Evolutionary conservation across 2,888 invertebrate genomes (phyloP), one percentile per base, ranked within the genome.

Genomic region (Heliconius aoede): DNA sequence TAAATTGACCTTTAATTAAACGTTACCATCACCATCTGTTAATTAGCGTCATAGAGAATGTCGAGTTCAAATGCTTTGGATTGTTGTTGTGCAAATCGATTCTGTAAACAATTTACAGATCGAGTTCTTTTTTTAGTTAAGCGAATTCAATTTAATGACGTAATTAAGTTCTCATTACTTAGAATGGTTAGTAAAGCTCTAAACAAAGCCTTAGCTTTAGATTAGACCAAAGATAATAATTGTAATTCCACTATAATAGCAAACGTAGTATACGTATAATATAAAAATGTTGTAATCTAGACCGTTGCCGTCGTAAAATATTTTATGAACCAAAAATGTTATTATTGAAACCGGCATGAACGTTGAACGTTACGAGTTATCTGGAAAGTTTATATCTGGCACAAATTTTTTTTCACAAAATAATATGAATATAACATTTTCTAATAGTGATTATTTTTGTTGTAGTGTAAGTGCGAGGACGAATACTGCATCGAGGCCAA

Each of bases 401-500:
- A 0, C 9, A n/a, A 58, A 1, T 30, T 67, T 40, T n/a, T 18
- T 32, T 28, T 69, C 11, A 46, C n/a, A 69, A 55, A 55, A 13
- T 46, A 11, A n/a, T 55, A 21, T 30, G 76, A 26, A 36, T 65
- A 15, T 1, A 26, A 36, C 13, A 26, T 58, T 26, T 18, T 24
- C 13, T 40, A 51, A 69, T n/a, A 69, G 28, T 26, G 1, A 36
- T 76, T 76, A 72, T 73, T 82, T 79, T 93, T 93, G 92, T 95
- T 95, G 62, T 95, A 97, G 96, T 98, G 97, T 87, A 95, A 96
- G 85, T 98, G 98, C 88, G 95, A 96, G 83, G 96, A 96, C 79
- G 93, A 95, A 72, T 95, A 96, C 85, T 98, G 98, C 88, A 90
- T 94, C 82, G 95, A 96, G 79, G 95, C 97, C 72, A 97, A 97